Evolutionary conservation across 35 echinoderm and acorn worm genomes (phyloP).

Genomic region (Amphiura filiformis): DNA sequence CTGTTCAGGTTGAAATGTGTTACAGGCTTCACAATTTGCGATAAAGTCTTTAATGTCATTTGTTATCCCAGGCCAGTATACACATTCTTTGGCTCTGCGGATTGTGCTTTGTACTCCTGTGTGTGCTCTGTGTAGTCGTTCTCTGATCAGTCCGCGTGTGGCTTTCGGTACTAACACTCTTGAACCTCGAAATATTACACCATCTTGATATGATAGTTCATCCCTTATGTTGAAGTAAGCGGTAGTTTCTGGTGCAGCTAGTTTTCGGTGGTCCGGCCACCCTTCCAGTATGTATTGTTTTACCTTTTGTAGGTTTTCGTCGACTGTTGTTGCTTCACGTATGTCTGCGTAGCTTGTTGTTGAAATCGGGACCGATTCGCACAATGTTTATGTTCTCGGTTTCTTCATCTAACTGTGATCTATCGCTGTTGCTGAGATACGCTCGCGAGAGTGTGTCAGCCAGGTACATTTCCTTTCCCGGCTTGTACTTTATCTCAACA

Average conservation of each 20-base stretch:
- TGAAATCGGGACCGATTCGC: slow-evolving; percentile 19
- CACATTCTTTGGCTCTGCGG: slow-evolving; percentile 39
- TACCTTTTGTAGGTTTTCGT: slow-evolving; percentile 24
- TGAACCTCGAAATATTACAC: slow-evolving; percentile 51
- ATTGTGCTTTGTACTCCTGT: slow-evolving; percentile 57
- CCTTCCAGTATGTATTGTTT: slow-evolving; percentile 17
- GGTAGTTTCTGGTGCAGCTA: background rate
- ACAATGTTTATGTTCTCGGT: slow-evolving; percentile 36
- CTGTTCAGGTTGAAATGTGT: background rate
- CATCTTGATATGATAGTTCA: slow-evolving; percentile 36
- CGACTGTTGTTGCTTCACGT: slow-evolving; percentile 23
- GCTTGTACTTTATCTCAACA: slow-evolving; percentile 30
- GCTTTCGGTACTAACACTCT: slow-evolving; percentile 36
- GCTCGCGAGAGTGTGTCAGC: slow-evolving; percentile 41
- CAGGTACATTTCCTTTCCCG: slow-evolving; percentile 4
- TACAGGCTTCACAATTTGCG: slow-evolving; percentile 48
- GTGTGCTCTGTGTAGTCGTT: slow-evolving; percentile 61
- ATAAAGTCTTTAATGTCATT: slow-evolving; percentile 48
- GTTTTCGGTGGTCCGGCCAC: slow-evolving; percentile 17
- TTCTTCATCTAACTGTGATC: slow-evolving; percentile 30
- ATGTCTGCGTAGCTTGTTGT: background rate
- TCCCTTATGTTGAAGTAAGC: slow-evolving; percentile 36
- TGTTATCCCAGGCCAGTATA: slow-evolving; percentile 65
- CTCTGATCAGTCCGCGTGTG: slow-evolving; percentile 21
- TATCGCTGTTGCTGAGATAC: background rate